Evolutionary conservation across 2,888 invertebrate species (phyloP), one percentile per base, ranked within the genome.

Genomic region (Eupithecia subfuscata): DNA sequence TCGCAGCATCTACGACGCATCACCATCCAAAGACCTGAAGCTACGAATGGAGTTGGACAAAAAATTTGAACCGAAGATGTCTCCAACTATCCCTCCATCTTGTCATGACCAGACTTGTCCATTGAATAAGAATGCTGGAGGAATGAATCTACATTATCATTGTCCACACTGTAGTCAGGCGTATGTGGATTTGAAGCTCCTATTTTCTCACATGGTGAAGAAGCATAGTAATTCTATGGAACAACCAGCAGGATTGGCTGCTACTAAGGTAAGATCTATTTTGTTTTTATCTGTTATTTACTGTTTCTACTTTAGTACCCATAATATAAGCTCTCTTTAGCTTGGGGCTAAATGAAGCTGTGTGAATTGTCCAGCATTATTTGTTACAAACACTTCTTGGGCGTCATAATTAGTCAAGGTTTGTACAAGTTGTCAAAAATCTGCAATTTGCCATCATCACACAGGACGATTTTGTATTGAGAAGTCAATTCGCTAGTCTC

Each of bases 91-190:
- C 60, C 95, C 95, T 89, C 96, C 96, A 80, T 96, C 95, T 78
- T 96, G 95, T 84, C 95, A 95, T 84, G 96, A 95, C 92, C 95
- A 96, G 91, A 90, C 84, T 0, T 95, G 95, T 84, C 91, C 92
- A 0, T 78, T 95, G 78, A 95, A 95, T 74, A 95, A 95, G 80
- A 93, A 93, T 75, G 87, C 93, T 65, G 92, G 94, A 1, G 92
- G 92, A 63, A 94, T 95, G 92, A 94, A 94, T 76, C 81, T 95
- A 16, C 95, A 95, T 77, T 95, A 95, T 76, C 95, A 95, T 74
- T 95, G 95, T 56, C 94, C 95, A 43, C 92, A 94, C 74, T 95
- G 95, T 79, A 91, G 91, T 70, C 95, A 95, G 77, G 93, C 95
- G 1, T 95, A 94, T 83, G 92, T 95, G 45, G 95, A 95, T 76